phyloP scores from a whole-genome alignment of 2,888 invertebrate species.

The Melieria omissa region DNA sequence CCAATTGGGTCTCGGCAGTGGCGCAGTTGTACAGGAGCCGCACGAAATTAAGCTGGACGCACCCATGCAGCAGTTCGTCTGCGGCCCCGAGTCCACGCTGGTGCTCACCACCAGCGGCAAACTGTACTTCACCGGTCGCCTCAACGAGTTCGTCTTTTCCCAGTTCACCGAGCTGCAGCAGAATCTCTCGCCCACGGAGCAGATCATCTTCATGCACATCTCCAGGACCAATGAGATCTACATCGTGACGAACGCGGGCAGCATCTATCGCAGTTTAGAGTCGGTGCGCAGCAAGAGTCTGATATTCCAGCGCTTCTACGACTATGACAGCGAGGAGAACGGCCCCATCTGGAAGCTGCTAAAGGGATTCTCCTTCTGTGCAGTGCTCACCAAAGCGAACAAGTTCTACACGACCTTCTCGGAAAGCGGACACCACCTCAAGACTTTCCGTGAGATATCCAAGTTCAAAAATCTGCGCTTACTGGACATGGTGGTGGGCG shows the following conservation, averaged over 20 bases:
- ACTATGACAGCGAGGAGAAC: slow-evolving; percentile 66
- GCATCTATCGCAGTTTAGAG: slow-evolving; percentile 63
- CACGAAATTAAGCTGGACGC: slow-evolving; percentile 60
- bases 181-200: slow-evolving; percentile 60
- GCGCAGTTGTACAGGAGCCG: slow-evolving; percentile 44
- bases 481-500: slow-evolving; percentile 63
- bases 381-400: slow-evolving; percentile 62
- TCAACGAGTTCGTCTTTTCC: slow-evolving; percentile 63
- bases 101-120: slow-evolving; percentile 61
- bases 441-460: slow-evolving; percentile 66
- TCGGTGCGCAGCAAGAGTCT: slow-evolving; percentile 61
- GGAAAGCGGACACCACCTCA: slow-evolving; percentile 65
- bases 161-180: slow-evolving; percentile 63
- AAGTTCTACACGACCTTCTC: slow-evolving; percentile 66
- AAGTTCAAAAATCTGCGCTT: slow-evolving; percentile 64
- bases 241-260: slow-evolving; percentile 63
- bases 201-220: slow-evolving; percentile 63
- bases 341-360: slow-evolving; percentile 64
- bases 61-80: slow-evolving; percentile 59
- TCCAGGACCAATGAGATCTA: slow-evolving; percentile 65
- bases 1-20: slow-evolving; percentile 54
- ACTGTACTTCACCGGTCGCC: slow-evolving; percentile 59
- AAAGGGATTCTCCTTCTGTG: slow-evolving; percentile 63
- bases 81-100: slow-evolving; percentile 64
- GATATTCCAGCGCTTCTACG: slow-evolving; percentile 65